Evolutionary conservation across 2,888 invertebrate species (phyloP).

Genomic region (Agriopis marginaria): DNA sequence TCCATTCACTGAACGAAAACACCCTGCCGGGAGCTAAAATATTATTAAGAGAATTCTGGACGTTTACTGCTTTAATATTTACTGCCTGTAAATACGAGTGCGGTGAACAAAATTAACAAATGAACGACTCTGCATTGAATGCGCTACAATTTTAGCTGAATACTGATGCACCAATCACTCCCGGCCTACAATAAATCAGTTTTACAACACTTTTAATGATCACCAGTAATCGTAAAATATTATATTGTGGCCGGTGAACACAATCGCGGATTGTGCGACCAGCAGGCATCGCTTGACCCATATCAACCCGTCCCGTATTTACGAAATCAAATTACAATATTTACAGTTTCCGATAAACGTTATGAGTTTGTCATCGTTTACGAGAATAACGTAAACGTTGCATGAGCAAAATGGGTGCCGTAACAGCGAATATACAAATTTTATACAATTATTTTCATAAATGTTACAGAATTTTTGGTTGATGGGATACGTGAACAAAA

Average conservation of each 20-base stretch:
- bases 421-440: slow-evolving; percentile 24
- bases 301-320: slow-evolving; percentile 41
- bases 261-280: slow-evolving; percentile 38
- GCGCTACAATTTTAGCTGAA: slow-evolving; percentile 72
- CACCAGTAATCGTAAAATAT: slow-evolving; percentile 67
- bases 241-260: slow-evolving; percentile 48
- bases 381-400: slow-evolving; percentile 43
- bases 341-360: slow-evolving; percentile 57
- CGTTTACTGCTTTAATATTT: slow-evolving; percentile 74
- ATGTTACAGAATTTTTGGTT: no score
- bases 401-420: slow-evolving; percentile 9
- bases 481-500: no score
- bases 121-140: slow-evolving; percentile 78
- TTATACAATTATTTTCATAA: slow-evolving; percentile 9
- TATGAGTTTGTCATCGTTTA: slow-evolving; percentile 50
- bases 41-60: slow-evolving; percentile 69
- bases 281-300: slow-evolving; percentile 34
- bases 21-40: slow-evolving; percentile 59
- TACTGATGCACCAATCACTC: slow-evolving; percentile 71
- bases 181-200: slow-evolving; percentile 74
- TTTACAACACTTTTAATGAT: slow-evolving; percentile 81
- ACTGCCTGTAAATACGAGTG: slow-evolving; percentile 76
- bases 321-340: slow-evolving; percentile 55
- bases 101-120: slow-evolving; percentile 79
- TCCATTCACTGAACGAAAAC: slow-evolving; percentile 39